These are phyloP conservation scores for Apamea anceps DNA, from an alignment of 2,888 invertebrate genomes.

Conservation along the genomic window DNA sequence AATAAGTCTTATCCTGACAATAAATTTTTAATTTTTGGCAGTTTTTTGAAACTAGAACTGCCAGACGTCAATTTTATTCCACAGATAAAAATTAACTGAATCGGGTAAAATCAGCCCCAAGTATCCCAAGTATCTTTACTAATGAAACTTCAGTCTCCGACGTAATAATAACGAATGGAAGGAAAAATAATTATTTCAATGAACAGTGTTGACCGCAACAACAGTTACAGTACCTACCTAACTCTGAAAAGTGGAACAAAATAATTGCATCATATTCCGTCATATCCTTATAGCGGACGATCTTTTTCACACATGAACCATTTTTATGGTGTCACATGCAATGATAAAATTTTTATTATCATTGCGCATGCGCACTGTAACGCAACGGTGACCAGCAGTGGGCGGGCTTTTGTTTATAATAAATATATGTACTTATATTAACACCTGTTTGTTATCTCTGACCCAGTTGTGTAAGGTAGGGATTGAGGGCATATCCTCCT, in stretches of 20 bases:
- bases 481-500: slow-evolving; percentile 30
- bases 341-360: slow-evolving; percentile 47
- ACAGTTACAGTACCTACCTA: background rate
- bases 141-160: too few species aligned
- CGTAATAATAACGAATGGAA: too few species aligned
- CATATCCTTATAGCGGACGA: slow-evolving; percentile 10
- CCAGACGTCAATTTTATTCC: too few species aligned
- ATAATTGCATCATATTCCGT: slow-evolving; percentile 27
- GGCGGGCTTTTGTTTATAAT: slow-evolving; percentile 48
- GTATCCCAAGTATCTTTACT: too few species aligned
- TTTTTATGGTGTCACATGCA: slow-evolving; percentile 37
- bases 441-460: slow-evolving; percentile 10
- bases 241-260: slow-evolving; percentile 24
- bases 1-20: too few species aligned
- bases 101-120: too few species aligned
- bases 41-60: too few species aligned
- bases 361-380: slow-evolving; percentile 47
- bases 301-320: slow-evolving; percentile 18
- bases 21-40: too few species aligned
- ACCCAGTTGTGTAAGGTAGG: slow-evolving; percentile 24
- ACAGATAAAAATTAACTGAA: background rate
- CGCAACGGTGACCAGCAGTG: slow-evolving; percentile 37
- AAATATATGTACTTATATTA: slow-evolving; percentile 31
- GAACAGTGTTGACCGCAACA: background rate
- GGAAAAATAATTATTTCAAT: background rate